Base-by-base conservation (phyloP, 2,797 vertebrate species). In the Pagetopsis macropterus region DNA sequence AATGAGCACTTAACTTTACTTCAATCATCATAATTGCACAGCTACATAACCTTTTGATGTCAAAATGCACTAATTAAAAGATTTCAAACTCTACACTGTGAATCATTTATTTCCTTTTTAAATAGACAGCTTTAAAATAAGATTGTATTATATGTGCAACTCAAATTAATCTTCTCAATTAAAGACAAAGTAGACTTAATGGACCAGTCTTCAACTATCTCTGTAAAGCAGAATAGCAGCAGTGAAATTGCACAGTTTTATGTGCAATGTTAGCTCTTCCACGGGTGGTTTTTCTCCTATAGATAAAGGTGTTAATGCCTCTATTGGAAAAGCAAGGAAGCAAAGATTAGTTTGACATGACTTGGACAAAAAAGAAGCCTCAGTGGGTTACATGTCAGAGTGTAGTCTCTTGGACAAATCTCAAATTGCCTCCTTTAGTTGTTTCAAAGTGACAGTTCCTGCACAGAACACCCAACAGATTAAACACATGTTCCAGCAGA, bases 1-100 rank as follows among this genome's bases (percentile, higher is more conserved):
- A 75, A 21, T 76, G 69, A 85, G 17, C 55, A 59, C 60, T 79
- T 78, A 54, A 87, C 72, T 80, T 57, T 50, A 44, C 17, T 69
- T 49, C 49, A 82, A 15, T 68, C 65, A 69, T 21, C 9, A 48
- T 76, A 82, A 80, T 84, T 75, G 55, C 17, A 45, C 65, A 65
- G 51, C 45, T n/a, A 59, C 61, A 78, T 77, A 70, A 41, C 62
- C 21, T 70, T 79, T 68, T 65, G n/a, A 72, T 74, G 49, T 61
- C 40, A 37, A 37, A 73, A 78, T 70, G 4, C 9, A 59, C 54
- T 40, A 60, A 72, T 79, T 52, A 61, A 27, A 41, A 23, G 2
- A 19, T 55, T 64, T 31, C 40, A 81, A 75, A 56, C 65, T 11
- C 41, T 33, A 33, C 58, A 65, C 45, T 21, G 49, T 21, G 49